Evolutionary conservation across 2,888 invertebrate species (phyloP), one percentile per base, ranked within the genome.

Genomic region (Arenicola marina): DNA sequence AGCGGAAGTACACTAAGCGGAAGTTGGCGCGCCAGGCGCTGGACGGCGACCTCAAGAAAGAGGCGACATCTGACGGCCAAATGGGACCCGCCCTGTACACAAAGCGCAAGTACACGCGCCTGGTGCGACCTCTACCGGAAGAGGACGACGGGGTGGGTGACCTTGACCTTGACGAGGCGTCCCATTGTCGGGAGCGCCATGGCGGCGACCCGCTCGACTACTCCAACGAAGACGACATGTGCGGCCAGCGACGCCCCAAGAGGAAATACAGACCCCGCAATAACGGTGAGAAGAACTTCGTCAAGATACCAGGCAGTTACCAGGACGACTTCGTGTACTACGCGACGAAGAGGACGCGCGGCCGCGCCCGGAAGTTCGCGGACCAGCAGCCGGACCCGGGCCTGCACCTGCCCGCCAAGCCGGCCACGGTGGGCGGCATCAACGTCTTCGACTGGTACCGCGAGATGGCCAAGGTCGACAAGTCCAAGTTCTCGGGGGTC

Each of bases 311-410:
- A 4, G 82, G 81, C 7, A 77, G 75, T 62, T 82, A 77, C 63
- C 77, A 81, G 67, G 78, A 83, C 66, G 78, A 83, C 58, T 83
- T 78, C 74, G 80, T 83, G n/a, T 83, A 82, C 65, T 83, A 77
- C 65, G 75, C 79, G 51, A 78, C 78, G 29, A 81, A 79, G 59
- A 78, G 75, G 29, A 73, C 75, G 31, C 67, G 78, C n/a, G 77
- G 75, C 34, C 67, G 78, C n/a, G 77, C 76, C 31, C 56, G 68
- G 18, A 68, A 70, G 45, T 33, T 2, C 15, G n/a, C 26, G 15
- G 63, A 65, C 2, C 24, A 7, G 24, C 11, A 15, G 26, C 55
- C 18, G 24, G 45, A 28, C 4, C 7, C n/a, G n/a, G n/a, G n/a
- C n/a, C n/a, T n/a, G 43, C 43, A 15, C 11, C 11, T 38, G 32